Percentiles rank a stretch among this genome's conserved stretches.
phyloP scores from a whole-genome alignment of 2,113 vertebrate genomes.

The Hyperoodon ampullatus region DNA sequence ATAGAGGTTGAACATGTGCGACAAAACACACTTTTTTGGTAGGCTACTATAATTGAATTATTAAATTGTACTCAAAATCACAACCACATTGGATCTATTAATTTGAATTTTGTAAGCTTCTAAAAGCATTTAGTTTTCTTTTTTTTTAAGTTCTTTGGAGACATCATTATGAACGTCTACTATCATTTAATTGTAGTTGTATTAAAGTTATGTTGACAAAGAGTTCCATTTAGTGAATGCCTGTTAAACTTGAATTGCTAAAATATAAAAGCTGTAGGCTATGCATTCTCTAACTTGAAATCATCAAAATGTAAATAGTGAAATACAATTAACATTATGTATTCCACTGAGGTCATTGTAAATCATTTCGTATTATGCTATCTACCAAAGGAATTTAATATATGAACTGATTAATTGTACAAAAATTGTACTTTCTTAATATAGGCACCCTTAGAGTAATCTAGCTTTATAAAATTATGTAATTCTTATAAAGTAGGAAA shows the following conservation, averaged over 20 bases:
- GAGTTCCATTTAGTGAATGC: not conserved
- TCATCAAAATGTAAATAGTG: not conserved
- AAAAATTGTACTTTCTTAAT: not conserved
- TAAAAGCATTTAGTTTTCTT: not conserved
- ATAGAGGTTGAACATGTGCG: not conserved
- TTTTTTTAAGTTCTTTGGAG: not conserved
- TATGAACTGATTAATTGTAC: not conserved
- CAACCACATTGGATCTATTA: not conserved
- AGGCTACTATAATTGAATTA: not conserved
- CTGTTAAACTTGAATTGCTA: not conserved
- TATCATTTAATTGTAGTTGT: not conserved
- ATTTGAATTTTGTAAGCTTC: constrained; percentile 27
- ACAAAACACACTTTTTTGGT: not conserved
- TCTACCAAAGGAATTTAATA: not conserved
- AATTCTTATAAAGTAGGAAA: not conserved
- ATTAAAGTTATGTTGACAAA: constrained; percentile 1
- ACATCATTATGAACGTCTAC: not conserved
- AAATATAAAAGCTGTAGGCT: not conserved
- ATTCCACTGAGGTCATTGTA: not conserved
- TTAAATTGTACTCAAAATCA: not conserved
- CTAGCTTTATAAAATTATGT: not conserved
- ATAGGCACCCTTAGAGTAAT: not conserved
- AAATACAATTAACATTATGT: not conserved
- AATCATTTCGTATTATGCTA: not conserved
- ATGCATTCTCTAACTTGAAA: not conserved